These are phyloP conservation scores for Notechis scutatus DNA, from an alignment of 2,113 vertebrate species.

Conservation along the genomic window DNA sequence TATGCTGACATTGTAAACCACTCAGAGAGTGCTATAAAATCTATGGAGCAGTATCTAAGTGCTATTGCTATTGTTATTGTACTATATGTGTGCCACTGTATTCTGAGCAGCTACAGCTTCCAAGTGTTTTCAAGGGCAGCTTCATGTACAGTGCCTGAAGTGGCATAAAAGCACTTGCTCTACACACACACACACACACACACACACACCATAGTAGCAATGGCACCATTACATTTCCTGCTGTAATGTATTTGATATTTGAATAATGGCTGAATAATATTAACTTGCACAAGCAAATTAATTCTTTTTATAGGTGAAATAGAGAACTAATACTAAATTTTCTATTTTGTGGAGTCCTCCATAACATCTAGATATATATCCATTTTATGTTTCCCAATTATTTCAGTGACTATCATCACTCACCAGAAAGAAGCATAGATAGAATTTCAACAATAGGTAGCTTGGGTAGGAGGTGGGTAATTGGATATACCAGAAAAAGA, in stretches of 20 bases:
- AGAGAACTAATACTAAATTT: neutral
- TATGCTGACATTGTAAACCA: too few species aligned
- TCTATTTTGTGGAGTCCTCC: neutral
- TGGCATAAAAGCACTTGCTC: neutral
- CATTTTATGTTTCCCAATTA: neutral
- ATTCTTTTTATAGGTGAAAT: neutral
- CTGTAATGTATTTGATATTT: neutral
- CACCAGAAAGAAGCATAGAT: neutral
- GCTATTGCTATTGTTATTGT: too few species aligned
- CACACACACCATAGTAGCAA: neutral
- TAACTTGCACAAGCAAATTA: neutral
- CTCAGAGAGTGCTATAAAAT: too few species aligned
- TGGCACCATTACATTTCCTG: neutral
- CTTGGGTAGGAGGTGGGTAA: neutral
- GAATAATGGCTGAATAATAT: neutral
- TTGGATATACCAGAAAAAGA: neutral
- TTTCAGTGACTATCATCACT: neutral
- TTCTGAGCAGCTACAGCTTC: too few species aligned
- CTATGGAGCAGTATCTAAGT: too few species aligned
- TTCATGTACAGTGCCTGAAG: neutral
- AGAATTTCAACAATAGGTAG: neutral
- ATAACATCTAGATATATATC: neutral
- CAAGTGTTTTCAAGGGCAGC: too few species aligned
- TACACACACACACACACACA: too few species aligned
- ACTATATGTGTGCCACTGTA: too few species aligned